These are phyloP conservation scores for Spilogale gracilis DNA, from an alignment of 2,113 vertebrate species.

Conservation along the genomic window DNA sequence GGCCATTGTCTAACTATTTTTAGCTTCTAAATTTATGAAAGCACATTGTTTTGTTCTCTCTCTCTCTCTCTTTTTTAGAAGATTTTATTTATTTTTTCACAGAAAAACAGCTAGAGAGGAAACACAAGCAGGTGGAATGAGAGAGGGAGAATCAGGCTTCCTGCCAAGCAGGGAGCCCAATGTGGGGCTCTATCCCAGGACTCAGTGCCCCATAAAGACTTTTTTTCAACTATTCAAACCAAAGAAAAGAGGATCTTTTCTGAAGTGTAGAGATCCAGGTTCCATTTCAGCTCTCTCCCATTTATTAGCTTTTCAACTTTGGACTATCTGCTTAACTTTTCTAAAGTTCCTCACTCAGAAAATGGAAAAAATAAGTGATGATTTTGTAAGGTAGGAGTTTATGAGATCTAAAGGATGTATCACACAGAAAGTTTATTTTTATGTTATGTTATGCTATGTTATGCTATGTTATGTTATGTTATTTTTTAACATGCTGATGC, in stretches of 20 bases:
- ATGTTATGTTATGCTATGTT: neutral
- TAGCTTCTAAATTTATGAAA: neutral
- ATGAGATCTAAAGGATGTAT: neutral
- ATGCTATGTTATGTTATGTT: neutral
- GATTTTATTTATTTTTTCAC: no score
- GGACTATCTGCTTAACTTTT: neutral
- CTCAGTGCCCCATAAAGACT: neutral
- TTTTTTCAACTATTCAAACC: neutral
- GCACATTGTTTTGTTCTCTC: neutral
- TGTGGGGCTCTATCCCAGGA: no score
- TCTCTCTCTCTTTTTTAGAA: no score
- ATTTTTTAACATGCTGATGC: rapidly evolving
- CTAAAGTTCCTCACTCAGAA: neutral
- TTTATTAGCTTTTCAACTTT: neutral
- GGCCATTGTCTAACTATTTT: no score
- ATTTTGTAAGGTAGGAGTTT: neutral
- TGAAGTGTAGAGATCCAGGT: neutral
- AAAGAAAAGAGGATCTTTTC: neutral
- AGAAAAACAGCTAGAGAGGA: no score
- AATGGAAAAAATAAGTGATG: neutral
- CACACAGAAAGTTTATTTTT: rapidly evolving
- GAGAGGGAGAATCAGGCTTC: no score
- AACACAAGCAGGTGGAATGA: no score
- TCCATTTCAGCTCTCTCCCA: neutral
- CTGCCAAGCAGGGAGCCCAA: no score